Percentiles rank a stretch among this genome's conserved stretches.
phyloP scores from a whole-genome alignment of 2,113 vertebrate genomes.

The Larimichthys polyactis region DNA sequence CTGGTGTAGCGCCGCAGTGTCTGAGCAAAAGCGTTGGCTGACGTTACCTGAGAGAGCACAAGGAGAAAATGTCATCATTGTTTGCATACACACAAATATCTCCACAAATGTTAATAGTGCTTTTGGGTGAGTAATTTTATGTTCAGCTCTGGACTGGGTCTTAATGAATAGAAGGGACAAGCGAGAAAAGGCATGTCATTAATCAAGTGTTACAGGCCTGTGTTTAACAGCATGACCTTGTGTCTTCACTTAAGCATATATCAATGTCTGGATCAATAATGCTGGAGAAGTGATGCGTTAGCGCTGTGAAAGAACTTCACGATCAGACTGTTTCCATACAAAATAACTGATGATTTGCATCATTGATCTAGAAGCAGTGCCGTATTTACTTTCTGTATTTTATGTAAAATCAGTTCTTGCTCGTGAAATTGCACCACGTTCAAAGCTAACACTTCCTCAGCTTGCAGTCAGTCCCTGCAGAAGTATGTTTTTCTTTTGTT shows the following conservation, averaged over 20 bases:
- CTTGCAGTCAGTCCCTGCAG: not conserved
- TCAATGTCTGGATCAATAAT: not conserved
- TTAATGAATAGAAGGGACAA: not conserved
- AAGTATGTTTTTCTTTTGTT: not conserved
- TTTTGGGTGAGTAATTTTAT: not conserved
- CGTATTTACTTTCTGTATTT: not conserved
- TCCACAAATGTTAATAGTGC: not conserved
- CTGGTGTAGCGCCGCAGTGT: conserved; percentile 94
- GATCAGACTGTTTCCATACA: not conserved
- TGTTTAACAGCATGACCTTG: not conserved
- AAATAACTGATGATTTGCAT: not conserved
- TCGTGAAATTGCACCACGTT: not conserved
- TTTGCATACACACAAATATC: not conserved
- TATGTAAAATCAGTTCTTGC: not conserved
- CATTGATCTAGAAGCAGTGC: not conserved
- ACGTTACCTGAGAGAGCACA: conserved; percentile 85
- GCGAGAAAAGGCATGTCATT: not conserved
- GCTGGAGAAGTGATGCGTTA: not conserved
- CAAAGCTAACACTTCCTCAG: not conserved
- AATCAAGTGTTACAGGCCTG: not conserved
- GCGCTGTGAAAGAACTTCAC: not conserved
- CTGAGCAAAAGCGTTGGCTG: conserved; percentile 93
- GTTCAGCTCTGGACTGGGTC: not conserved
- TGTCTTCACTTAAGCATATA: not conserved
- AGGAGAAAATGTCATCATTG: not conserved